Evolutionary conservation across 2,113 vertebrate genomes (phyloP).

Genomic region (Nannospalax galili): DNA sequence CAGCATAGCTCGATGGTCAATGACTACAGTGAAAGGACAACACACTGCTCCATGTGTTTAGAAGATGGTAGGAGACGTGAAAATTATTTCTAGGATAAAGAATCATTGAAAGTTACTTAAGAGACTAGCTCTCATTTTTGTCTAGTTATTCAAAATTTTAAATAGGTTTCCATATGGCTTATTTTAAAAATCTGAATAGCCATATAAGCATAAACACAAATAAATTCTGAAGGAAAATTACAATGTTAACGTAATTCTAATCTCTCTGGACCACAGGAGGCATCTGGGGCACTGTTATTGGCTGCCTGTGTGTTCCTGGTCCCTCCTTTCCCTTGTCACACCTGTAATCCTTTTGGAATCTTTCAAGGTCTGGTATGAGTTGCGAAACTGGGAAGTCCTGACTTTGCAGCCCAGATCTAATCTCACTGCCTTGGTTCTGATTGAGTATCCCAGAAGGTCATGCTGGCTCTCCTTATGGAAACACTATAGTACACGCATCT

Average conservation of each 20-base stretch:
- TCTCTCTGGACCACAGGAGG: neutral
- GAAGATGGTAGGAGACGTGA: neutral
- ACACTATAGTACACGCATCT: fast-evolving
- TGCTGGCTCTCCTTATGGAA: neutral
- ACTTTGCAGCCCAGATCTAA: neutral
- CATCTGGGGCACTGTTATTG: neutral
- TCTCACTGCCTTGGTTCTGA: neutral
- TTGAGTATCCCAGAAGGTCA: neutral
- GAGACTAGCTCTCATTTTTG: neutral
- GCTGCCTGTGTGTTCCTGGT: fast-evolving
- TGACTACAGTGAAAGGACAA: neutral
- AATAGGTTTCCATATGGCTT: no score
- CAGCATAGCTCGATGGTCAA: neutral
- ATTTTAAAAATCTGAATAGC: no score
- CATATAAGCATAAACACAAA: neutral
- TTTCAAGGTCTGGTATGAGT: neutral
- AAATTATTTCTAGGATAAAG: neutral
- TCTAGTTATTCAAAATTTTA: no score
- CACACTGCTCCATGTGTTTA: neutral
- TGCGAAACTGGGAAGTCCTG: no score
- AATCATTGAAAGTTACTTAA: neutral
- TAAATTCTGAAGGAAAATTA: neutral
- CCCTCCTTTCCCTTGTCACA: neutral
- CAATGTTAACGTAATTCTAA: neutral
- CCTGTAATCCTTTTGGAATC: neutral